phyloP scores from a whole-genome alignment of 2,797 vertebrate species.

The Sebastes taczanowskii region DNA sequence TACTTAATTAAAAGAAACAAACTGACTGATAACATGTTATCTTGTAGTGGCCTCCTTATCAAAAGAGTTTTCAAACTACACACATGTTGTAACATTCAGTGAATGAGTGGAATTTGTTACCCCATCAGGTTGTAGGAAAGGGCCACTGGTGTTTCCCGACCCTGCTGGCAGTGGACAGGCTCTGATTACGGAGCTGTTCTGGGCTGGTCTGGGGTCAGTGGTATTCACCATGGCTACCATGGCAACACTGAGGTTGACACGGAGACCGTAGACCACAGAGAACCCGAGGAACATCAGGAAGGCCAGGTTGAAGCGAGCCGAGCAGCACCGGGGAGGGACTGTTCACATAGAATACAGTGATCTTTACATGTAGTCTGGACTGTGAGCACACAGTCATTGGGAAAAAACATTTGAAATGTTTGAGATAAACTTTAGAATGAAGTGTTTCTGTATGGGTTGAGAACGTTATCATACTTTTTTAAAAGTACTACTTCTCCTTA shows the following conservation, averaged over 20 bases:
- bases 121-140: constrained; percentile 58
- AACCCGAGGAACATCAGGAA: constrained; percentile 88
- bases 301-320: constrained; percentile 84
- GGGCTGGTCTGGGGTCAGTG: constrained; percentile 41
- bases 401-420: background rate
- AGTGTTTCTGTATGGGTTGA: no score
- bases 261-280: constrained; percentile 85
- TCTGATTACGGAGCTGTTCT: constrained; percentile 52
- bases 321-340: constrained; percentile 83
- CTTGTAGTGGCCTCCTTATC: background rate
- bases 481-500: no score
- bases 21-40: background rate
- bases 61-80: background rate
- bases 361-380: background rate
- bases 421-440: no score
- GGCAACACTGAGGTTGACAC: constrained; percentile 90
- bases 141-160: constrained; percentile 41
- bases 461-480: no score
- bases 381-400: background rate
- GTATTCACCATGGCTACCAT: constrained; percentile 89
- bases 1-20: background rate
- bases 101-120: constrained; percentile 58
- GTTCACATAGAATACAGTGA: background rate
- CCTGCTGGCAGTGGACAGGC: constrained; percentile 62
- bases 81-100: background rate